phyloP scores from a whole-genome alignment of 2,888 invertebrate species.

The Resseliella maxima region DNA sequence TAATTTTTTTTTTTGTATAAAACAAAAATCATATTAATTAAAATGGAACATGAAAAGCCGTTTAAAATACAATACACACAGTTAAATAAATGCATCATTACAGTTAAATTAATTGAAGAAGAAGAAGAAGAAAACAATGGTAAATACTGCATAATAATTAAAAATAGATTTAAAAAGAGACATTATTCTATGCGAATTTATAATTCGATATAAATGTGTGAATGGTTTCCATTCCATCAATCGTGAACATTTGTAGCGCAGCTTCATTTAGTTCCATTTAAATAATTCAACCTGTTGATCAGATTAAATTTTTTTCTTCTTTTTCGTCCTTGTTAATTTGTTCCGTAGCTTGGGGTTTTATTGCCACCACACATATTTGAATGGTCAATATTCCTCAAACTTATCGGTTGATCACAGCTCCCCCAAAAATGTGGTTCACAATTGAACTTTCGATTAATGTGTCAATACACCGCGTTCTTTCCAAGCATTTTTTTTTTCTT shows the following conservation, averaged over 20 bases:
- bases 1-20: not conserved
- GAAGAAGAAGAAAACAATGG: not conserved
- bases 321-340: conserved; percentile 37
- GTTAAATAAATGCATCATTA: conserved; percentile 22
- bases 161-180: conserved; percentile 30
- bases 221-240: not conserved
- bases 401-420: too few relatives aligned
- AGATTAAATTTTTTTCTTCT: not conserved
- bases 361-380: too few relatives aligned
- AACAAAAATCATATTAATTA: not conserved
- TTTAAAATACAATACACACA: not conserved
- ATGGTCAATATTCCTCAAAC: too few relatives aligned
- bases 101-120: conserved; percentile 14
- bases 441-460: not conserved
- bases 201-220: not conserved
- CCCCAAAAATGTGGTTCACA: not conserved
- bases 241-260: not conserved
- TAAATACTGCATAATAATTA: conserved; percentile 30
- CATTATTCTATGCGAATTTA: not conserved
- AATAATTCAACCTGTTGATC: conserved; percentile 13
- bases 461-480: not conserved
- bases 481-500: not conserved
- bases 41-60: not conserved
- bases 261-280: not conserved
- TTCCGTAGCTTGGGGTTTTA: not conserved